A percentile compares a stretch with the other conserved stretches of the same genome.
Conservation (phyloP, 2,888 invertebrate species). For the Stegophylla sp. region DNA sequence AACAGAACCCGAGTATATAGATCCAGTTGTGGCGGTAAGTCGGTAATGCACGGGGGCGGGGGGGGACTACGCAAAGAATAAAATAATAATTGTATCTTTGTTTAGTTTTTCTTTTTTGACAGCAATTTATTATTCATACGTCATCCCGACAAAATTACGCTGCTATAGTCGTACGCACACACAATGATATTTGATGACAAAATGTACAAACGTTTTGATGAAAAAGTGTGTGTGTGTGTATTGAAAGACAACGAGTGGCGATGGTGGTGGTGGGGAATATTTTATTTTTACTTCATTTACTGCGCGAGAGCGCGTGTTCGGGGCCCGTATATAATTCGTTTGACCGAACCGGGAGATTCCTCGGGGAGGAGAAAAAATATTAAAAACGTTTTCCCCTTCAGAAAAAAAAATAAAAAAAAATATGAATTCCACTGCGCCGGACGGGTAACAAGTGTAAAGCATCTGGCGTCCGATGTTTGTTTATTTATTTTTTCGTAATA, state of each 20-base stretch:
- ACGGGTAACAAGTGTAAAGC: constrained; percentile 56
- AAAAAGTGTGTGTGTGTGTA: not conserved
- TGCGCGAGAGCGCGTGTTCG: not conserved
- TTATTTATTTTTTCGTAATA: constrained; percentile 5
- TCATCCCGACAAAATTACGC: not conserved
- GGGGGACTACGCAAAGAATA: not conserved
- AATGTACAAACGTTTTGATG: not conserved
- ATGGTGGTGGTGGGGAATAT: not conserved
- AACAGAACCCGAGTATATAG: not conserved
- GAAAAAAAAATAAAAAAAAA: too few species aligned
- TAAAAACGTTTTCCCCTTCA: constrained; percentile 40
- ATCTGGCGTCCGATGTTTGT: constrained; percentile 49
- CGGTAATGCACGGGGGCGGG: not conserved
- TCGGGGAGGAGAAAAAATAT: constrained; percentile 31
- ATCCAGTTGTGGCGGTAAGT: constrained; percentile 12
- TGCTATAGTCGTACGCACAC: not conserved
- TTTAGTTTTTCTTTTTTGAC: not conserved
- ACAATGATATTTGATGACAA: not conserved
- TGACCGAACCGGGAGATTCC: not conserved
- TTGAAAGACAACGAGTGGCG: not conserved
- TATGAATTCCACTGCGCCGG: constrained; percentile 30
- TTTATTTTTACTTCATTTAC: constrained; percentile 1
- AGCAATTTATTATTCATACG: not conserved
- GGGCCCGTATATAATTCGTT: not conserved
- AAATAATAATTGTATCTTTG: not conserved